phyloP scores from a whole-genome alignment of 2,888 invertebrate genomes.

The Apodemia duryi region DNA sequence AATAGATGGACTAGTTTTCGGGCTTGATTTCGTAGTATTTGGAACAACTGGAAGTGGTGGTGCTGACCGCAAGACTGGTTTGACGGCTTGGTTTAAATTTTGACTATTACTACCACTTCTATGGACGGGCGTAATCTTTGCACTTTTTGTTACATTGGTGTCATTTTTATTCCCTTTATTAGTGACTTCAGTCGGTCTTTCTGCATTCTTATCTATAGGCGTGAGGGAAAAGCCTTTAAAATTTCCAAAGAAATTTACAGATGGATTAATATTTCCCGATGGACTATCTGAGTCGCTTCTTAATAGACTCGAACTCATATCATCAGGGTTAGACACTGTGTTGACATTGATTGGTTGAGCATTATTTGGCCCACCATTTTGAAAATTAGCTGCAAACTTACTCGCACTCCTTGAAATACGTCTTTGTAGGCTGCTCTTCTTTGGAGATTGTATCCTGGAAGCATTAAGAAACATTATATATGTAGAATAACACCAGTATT shows the following conservation, averaged over 20 bases:
- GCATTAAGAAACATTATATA: constrained; percentile 8
- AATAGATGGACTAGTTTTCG: constrained; percentile 58
- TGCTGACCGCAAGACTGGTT: constrained; percentile 77
- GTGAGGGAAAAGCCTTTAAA: constrained; percentile 91
- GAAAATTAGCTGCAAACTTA: constrained; percentile 70
- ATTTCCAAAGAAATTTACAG: constrained; percentile 88
- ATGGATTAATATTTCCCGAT: constrained; percentile 64
- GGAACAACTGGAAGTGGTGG: constrained; percentile 83
- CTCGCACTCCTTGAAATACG: constrained; percentile 67
- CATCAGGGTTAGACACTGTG: constrained; percentile 82
- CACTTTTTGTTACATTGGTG: constrained; percentile 55
- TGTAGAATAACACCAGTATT: neutral
- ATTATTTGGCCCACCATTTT: constrained; percentile 54
- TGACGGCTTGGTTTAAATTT: constrained; percentile 54
- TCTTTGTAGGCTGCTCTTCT: constrained; percentile 65
- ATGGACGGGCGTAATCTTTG: constrained; percentile 76
- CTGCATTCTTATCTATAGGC: constrained; percentile 65
- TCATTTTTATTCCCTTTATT: constrained; percentile 29
- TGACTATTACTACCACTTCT: constrained; percentile 63
- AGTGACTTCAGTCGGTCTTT: constrained; percentile 24
- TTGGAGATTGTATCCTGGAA: constrained; percentile 65
- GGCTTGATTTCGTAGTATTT: constrained; percentile 48
- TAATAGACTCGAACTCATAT: constrained; percentile 84
- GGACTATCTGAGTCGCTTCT: constrained; percentile 75
- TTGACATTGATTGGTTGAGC: constrained; percentile 65